A percentile compares a stretch with the other conserved stretches of the same genome.
phyloP scores from a whole-genome alignment of 1,140 invertebrate species.

The Drosophila jambulina region DNA sequence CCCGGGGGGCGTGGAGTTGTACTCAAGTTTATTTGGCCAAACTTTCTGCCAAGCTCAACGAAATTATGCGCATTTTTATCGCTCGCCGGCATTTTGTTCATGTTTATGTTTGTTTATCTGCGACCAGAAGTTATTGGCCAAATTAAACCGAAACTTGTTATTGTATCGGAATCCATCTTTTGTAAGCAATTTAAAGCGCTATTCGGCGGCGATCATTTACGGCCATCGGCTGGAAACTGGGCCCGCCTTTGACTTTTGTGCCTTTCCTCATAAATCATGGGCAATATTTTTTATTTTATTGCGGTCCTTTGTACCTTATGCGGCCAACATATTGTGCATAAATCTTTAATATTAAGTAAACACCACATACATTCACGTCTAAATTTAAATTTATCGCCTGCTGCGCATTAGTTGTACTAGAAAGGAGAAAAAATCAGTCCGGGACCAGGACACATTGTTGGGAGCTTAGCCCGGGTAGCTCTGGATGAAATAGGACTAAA shows the following conservation, averaged over 20 bases:
- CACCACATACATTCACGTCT: conserved; percentile 59
- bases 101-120: conserved; percentile 71
- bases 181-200: conserved; percentile 57
- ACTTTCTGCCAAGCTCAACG: conserved; percentile 59
- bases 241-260: conserved; percentile 11
- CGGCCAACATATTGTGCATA: conserved; percentile 74
- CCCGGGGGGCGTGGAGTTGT: conserved; percentile 35
- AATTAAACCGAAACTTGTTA: conserved; percentile 58
- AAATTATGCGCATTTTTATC: conserved; percentile 82
- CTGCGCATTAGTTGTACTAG: conserved; percentile 70
- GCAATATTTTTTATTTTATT: conserved; percentile 78
- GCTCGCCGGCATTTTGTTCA: conserved; percentile 44
- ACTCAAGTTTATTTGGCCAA: conserved; percentile 74
- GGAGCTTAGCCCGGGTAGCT: conserved; percentile 44
- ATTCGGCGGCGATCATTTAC: conserved; percentile 22
- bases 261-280: conserved; percentile 40
- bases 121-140: conserved; percentile 56
- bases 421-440: conserved; percentile 25
- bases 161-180: conserved; percentile 39
- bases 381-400: conserved; percentile 80
- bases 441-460: conserved; percentile 39
- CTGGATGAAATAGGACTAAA: conserved; percentile 65
- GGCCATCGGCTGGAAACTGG: conserved; percentile 12
- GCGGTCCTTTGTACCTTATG: conserved; percentile 58
- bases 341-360: conserved; percentile 83